A percentile compares a stretch with the other conserved stretches of the same genome.
Conservation (phyloP, 2,113 vertebrate genomes). For the Lampris megalopsis region DNA sequence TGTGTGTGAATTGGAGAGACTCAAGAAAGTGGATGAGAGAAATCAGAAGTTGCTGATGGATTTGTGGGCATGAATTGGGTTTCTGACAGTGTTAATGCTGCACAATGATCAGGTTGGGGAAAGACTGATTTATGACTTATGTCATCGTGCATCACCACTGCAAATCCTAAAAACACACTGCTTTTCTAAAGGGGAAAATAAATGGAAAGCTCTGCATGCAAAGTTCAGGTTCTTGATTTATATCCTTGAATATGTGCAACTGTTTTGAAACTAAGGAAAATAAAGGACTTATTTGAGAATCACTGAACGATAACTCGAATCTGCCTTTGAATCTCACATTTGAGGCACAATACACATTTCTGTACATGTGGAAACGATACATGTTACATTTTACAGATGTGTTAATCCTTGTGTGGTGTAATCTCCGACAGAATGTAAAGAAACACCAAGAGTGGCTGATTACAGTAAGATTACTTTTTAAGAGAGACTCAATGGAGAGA, state of each 20-base stretch:
- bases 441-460: neutral
- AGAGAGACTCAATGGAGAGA: neutral
- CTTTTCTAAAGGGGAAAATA: neutral
- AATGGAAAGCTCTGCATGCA: neutral
- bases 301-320: too few relatives aligned
- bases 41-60: neutral
- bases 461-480: neutral
- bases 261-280: too few relatives aligned
- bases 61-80: neutral
- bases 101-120: conserved; percentile 52
- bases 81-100: conserved; percentile 27
- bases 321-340: neutral
- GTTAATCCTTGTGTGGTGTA: conserved; percentile 12
- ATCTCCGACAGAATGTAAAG: conserved; percentile 1
- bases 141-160: conserved; percentile 46
- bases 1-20: conserved; percentile 12
- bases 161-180: conserved; percentile 34
- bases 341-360: neutral
- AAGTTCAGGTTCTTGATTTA: neutral
- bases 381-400: conserved; percentile 2
- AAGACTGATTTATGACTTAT: conserved; percentile 43
- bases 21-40: neutral
- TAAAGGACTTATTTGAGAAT: too few relatives aligned
- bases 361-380: neutral
- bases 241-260: too few relatives aligned